Evolutionary conservation across 1,140 invertebrate species (phyloP), one percentile per base, ranked within the genome.

Genomic region (Drosophila sucinea): DNA sequence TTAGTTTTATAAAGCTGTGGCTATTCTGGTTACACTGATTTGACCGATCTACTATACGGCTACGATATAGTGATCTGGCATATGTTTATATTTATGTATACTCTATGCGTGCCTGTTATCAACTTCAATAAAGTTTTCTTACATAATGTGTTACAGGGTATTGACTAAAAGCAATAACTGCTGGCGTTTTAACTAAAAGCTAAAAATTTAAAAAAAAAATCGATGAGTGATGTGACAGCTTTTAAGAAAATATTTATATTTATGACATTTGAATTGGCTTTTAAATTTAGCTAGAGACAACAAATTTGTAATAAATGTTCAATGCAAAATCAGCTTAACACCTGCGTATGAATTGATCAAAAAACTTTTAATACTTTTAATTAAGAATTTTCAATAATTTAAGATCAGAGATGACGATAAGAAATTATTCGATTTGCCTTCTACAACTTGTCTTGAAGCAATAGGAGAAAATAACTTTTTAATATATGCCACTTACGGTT

Each of bases 201-300:
- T 6, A 27, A 51, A 11, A 51, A 65, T 17, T 17, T 17, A 60
- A 41, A 60, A 51, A 62, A 41, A 56, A 66, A 67, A 80, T 77
- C 60, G 57, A 86, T 86, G 83, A 87, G 75, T 83, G 83, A 87
- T 86, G 83, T 79, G 83, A 87, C 83, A 81, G 67, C 73, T 64
- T 62, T 62, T 76, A 69, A 77, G 61, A 58, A 66, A 51, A 76
- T 72, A 87, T 82, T 86, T 83, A 86, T 83, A 86, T 86, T 86
- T 87, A 86, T 86, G 73, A 67, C 83, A 73, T 70, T 86, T 87
- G 83, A 86, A 47, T 86, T 86, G 83, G 79, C 84, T 86, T 73
- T 79, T 83, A 83, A 86, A 71, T 61, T 47, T 23, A 47, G 23
- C 17, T 17, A 47, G 44, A 44, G 41, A 47, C 44, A 47, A 47